phyloP scores from a whole-genome alignment of 2,888 invertebrate species.

The Prosapia bicincta region DNA sequence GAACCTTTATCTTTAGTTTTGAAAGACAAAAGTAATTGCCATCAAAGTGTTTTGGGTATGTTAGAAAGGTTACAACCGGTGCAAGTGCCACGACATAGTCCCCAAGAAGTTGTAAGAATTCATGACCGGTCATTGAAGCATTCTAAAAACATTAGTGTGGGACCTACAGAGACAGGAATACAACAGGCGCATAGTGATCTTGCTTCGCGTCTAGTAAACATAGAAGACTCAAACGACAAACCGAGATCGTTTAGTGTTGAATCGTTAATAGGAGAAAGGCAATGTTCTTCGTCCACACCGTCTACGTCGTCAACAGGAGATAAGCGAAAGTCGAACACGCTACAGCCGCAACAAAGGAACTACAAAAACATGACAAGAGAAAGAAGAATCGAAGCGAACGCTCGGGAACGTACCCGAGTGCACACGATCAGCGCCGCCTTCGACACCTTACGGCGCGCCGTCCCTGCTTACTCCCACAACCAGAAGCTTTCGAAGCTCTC shows the following conservation, averaged over 20 bases:
- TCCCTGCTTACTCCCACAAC: conserved; percentile 89
- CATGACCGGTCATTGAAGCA: background rate
- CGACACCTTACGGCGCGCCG: conserved; percentile 77
- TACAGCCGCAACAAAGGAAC: conserved; percentile 66
- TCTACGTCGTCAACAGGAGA: background rate
- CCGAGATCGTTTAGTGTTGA: conserved; percentile 17
- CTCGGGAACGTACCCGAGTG: conserved; percentile 86
- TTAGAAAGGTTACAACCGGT: background rate
- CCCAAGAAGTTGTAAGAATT: conserved; percentile 31
- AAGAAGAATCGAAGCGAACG: conserved; percentile 90
- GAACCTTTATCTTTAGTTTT: conserved; percentile 36
- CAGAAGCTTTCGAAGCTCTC: conserved; percentile 92
- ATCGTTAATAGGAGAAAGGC: conserved; percentile 5
- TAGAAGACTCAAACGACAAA: conserved; percentile 9
- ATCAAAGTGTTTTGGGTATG: conserved; percentile 36
- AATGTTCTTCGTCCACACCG: conserved; percentile 3
- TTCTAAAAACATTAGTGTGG: background rate
- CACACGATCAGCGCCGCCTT: conserved; percentile 96
- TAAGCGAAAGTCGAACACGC: background rate
- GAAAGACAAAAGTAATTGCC: conserved; percentile 31
- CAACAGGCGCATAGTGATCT: background rate
- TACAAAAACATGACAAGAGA: conserved; percentile 96
- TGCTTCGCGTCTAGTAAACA: background rate
- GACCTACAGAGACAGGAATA: background rate
- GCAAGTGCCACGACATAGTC: conserved; percentile 7